Percentiles rank a stretch among this genome's conserved stretches.
Evolutionary conservation across 2,113 vertebrate genomes (phyloP).

Genomic region (Formicarius rufipectus): DNA sequence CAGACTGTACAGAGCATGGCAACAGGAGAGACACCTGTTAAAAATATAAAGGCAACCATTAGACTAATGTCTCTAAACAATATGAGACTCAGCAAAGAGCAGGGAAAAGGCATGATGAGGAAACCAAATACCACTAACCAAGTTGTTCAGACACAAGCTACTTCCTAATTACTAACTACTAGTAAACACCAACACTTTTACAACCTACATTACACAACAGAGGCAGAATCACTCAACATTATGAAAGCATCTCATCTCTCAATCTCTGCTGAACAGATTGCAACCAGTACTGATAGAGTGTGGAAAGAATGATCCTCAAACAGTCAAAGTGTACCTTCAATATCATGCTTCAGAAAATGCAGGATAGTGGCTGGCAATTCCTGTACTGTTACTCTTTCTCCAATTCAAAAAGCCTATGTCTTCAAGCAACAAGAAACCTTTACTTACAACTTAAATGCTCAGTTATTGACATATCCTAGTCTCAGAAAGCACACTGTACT

Average conservation of each 20-base stretch:
- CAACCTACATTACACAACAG: neutral
- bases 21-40: conserved; percentile 82
- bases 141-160: neutral
- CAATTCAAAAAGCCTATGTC: neutral
- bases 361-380: neutral
- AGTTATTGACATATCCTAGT: neutral
- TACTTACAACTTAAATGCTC: neutral
- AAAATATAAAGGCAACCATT: neutral
- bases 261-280: neutral
- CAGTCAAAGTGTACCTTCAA: neutral
- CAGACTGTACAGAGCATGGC: conserved; percentile 88
- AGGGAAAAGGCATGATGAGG: neutral
- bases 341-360: neutral
- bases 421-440: neutral
- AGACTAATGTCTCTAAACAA: neutral
- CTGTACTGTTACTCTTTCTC: neutral
- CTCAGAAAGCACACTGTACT: neutral
- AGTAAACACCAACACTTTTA: neutral
- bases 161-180: neutral
- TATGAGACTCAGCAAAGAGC: neutral
- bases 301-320: neutral
- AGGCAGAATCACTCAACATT: neutral
- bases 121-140: neutral
- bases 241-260: neutral
- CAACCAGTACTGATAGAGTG: neutral